Evolutionary conservation across 1,140 invertebrate species (phyloP), one percentile per base, ranked within the genome.

Genomic region (Bombus breviceps): DNA sequence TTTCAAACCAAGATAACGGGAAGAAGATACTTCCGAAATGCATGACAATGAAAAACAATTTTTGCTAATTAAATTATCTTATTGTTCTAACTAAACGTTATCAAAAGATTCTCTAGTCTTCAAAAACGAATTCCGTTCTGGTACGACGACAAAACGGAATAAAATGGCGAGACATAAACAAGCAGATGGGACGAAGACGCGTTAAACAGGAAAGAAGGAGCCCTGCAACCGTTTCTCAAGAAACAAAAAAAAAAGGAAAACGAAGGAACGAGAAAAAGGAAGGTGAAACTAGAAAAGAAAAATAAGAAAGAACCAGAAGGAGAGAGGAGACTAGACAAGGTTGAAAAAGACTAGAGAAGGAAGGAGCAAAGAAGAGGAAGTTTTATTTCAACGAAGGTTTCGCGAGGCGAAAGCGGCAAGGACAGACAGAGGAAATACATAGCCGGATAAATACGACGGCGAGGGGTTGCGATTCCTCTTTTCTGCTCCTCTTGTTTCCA

Each of bases 341-440:
- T 57, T 13, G 25, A 22, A 13, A 25, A 25, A 25, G 22, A 2
- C 28, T 25, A 5, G 15, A 25, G 39, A n/a, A 47, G 3, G 25
- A 2, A 25, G 12, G 2, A 39, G 13, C 10, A n/a, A n/a, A 75
- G 53, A 62, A 32, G 78, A 73, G 83, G 73, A 88, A 92, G 86
- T 91, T 91, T 92, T 91, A 92, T 91, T 92, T 91, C 85, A 53
- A 85, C 81, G 91, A 86, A 86, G 82, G 87, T 84, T 91, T 91
- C 84, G 68, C 84, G 88, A 79, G 82, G 86, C 83, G 88, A 89
- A 87, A 90, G 87, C 85, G 73, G 73, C 69, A 86, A 59, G 91
- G 88, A 91, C 91, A 91, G 91, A 92, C 91, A 85, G 90, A 91
- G 90, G 90, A 92, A 92, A 88, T 91, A 89, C 89, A 88, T 89